Evolutionary conservation across 2,113 vertebrate genomes (phyloP), one percentile per base, ranked within the genome.

Genomic region (Epinephelus fuscoguttatus): DNA sequence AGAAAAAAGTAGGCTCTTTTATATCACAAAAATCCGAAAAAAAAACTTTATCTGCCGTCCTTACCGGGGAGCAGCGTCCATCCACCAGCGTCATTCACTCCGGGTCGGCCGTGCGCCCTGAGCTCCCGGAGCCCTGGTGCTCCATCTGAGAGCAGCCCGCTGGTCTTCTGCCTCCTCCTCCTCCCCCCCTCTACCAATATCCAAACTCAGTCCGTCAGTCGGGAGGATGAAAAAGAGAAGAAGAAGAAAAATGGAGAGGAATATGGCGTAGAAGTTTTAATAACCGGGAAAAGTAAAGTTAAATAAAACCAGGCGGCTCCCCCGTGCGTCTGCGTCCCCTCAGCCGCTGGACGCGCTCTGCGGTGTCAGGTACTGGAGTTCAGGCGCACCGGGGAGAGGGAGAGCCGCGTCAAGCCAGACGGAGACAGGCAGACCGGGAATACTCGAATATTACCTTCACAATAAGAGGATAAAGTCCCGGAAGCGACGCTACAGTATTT

Each of bases 1-100:
- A 60, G 11, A 21, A 9, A 0, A 85, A 86, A 90, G 82, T 88
- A 45, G 42, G 9, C 42, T 45, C n/a, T 37, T 77, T 49, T 56
- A 70, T 17, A 27, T n/a, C 66, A 74, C 50, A 53, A 72, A 81
- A 71, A 9, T 37, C 55, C 11, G 27, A 27, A 30, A 30, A 30
- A 57, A 72, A 90, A 93, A 91, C 77, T 92, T 93, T 89, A 27
- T 8, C n/a, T 8, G 75, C 18, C 12, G 37, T 80, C 5, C 89
- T 92, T 90, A 95, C 94, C 93, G 81, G 80, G 81, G 78, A 88
- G 88, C 80, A 89, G 91, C 87, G 91, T 93, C 93, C 94, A 92
- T 94, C 85, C 88, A 91, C 80, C 68, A 57, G 88, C 84, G 74
- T 88, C 88, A 59, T 85, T 94, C 90, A 94, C 89, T 92, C 90